These are phyloP conservation scores for Sylvietta virens DNA, from an alignment of 2,113 vertebrate genomes.

Conservation along the genomic window DNA sequence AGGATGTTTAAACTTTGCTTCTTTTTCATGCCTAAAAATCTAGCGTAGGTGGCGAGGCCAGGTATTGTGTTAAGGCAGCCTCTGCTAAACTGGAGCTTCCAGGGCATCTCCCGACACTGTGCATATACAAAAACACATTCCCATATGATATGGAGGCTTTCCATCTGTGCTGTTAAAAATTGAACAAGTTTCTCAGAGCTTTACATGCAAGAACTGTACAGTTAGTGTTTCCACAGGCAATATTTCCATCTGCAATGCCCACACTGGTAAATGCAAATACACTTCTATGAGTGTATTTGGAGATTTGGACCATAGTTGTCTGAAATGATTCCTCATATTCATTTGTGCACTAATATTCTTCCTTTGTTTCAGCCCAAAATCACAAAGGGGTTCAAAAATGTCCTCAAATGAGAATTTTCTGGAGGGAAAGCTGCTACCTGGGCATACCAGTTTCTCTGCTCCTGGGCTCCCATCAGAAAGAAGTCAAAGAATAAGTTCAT, in stretches of 20 bases:
- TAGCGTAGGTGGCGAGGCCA: background rate
- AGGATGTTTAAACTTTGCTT: conserved; percentile 8
- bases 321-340: background rate
- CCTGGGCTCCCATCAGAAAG: background rate
- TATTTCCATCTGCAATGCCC: background rate
- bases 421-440: background rate
- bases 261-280: background rate
- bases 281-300: background rate
- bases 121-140: background rate
- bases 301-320: background rate
- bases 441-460: background rate
- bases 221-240: background rate
- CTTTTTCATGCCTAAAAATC: background rate
- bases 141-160: background rate
- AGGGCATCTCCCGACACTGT: background rate
- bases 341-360: background rate
- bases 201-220: background rate
- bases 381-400: background rate
- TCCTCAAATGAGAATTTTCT: background rate
- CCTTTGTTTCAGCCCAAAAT: background rate
- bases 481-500: background rate
- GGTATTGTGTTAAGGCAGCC: background rate
- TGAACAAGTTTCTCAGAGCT: background rate
- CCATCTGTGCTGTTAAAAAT: background rate
- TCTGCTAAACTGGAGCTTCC: background rate